Conservation (phyloP, 2,888 invertebrate genomes). For the Drosophila subquinaria region DNA sequence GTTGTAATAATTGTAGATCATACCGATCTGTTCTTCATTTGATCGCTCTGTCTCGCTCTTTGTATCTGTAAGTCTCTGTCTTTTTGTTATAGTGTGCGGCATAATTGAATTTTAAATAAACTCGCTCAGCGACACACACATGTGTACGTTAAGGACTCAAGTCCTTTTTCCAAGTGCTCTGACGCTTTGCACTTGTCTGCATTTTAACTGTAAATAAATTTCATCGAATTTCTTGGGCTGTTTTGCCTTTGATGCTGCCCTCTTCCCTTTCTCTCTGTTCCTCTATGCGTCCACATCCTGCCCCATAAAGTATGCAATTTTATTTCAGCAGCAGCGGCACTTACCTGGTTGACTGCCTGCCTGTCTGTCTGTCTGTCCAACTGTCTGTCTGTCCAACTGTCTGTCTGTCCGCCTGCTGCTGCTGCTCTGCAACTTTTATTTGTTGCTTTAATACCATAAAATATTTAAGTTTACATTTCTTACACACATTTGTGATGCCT, state of each 20-base stretch:
- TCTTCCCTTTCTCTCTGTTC: neutral
- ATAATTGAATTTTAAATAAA: constrained; percentile 86
- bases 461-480: constrained; percentile 81
- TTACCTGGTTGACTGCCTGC: constrained; percentile 62
- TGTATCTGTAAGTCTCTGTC: neutral
- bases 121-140: constrained; percentile 48
- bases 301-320: constrained; percentile 80
- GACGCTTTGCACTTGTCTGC: constrained; percentile 62
- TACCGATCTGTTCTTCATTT: neutral
- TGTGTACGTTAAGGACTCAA: constrained; percentile 11
- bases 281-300: constrained; percentile 56
- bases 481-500: constrained; percentile 43
- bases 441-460: constrained; percentile 75
- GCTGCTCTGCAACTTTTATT: constrained; percentile 46
- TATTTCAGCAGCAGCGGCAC: constrained; percentile 71
- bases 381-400: constrained; percentile 4
- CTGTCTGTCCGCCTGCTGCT: constrained; percentile 6
- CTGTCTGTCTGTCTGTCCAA: constrained; percentile 1
- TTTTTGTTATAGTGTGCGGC: constrained; percentile 46
- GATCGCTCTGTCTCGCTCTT: neutral
- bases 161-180: constrained; percentile 41
- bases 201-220: constrained; percentile 82
- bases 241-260: constrained; percentile 23
- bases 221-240: constrained; percentile 68
- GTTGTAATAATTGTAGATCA: neutral